phyloP scores from a whole-genome alignment of 2,888 invertebrate species.

The Cyrtodaria siliqua region DNA sequence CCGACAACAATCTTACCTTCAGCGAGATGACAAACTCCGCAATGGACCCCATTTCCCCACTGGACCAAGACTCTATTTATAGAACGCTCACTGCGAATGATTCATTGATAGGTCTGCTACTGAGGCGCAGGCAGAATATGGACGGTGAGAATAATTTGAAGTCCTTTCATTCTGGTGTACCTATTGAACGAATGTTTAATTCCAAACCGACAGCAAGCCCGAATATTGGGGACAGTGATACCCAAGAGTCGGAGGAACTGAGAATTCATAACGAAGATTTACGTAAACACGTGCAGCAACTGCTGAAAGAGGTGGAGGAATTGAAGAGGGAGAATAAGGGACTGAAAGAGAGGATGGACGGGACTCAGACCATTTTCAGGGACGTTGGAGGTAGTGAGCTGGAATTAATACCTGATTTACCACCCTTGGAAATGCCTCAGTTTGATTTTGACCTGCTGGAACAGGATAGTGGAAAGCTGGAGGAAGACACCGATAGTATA shows the following conservation, averaged over 20 bases:
- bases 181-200: conserved; percentile 58
- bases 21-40: conserved; percentile 16
- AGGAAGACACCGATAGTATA: conserved; percentile 27
- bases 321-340: conserved; percentile 65
- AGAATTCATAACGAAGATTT: conserved; percentile 80
- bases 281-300: conserved; percentile 74
- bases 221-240: conserved; percentile 7
- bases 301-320: conserved; percentile 78
- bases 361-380: conserved; percentile 57
- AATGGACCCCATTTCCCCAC: conserved; percentile 21
- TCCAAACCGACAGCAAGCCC: conserved; percentile 10
- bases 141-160: conserved; percentile 31
- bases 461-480: conserved; percentile 28
- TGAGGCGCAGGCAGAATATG: conserved; percentile 53
- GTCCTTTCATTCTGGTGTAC: conserved; percentile 64
- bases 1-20: conserved; percentile 12
- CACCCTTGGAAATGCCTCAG: conserved; percentile 89
- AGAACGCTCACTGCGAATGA: conserved; percentile 59
- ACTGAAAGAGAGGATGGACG: conserved; percentile 56
- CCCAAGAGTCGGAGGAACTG: conserved; percentile 77
- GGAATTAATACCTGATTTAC: conserved; percentile 87
- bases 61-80: conserved; percentile 54
- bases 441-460: conserved; percentile 87
- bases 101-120: conserved; percentile 54
- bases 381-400: conserved; percentile 81